Conservation (phyloP, 2,888 invertebrate species). For the Apomyelois bistriatella region DNA sequence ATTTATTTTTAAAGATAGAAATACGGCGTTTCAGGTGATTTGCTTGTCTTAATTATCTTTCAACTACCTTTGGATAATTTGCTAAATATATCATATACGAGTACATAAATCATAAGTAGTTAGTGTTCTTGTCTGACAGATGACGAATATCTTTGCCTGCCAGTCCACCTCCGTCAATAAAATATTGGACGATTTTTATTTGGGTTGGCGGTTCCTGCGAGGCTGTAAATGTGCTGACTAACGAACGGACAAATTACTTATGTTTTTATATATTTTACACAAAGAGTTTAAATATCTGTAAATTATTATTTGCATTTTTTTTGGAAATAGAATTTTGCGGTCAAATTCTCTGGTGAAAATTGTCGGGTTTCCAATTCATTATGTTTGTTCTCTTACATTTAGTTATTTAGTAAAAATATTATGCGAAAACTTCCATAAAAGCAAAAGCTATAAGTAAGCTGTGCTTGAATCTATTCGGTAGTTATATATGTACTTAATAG, state of each 20-base stretch:
- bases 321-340: neutral
- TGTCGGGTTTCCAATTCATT: no score
- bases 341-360: no score
- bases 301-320: neutral
- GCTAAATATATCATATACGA: neutral
- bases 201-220: slow-evolving; percentile 9
- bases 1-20: no score
- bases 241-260: slow-evolving; percentile 7
- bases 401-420: no score
- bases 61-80: neutral
- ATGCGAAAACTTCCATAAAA: no score
- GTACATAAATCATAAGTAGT: neutral
- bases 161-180: slow-evolving; percentile 4
- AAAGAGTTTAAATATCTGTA: neutral
- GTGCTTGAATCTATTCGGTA: no score
- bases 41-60: no score
- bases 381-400: no score
- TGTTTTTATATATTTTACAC: neutral
- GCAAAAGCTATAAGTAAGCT: no score
- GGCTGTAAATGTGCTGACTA: slow-evolving; percentile 13
- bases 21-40: no score
- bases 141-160: slow-evolving; percentile 6
- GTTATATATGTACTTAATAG: no score
- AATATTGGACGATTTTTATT: slow-evolving; percentile 7
- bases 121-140: slow-evolving; percentile 1